Percentiles rank a stretch among this genome's conserved stretches.
phyloP scores from a whole-genome alignment of 2,797 vertebrate species.

The Pogonophryne albipinna region DNA sequence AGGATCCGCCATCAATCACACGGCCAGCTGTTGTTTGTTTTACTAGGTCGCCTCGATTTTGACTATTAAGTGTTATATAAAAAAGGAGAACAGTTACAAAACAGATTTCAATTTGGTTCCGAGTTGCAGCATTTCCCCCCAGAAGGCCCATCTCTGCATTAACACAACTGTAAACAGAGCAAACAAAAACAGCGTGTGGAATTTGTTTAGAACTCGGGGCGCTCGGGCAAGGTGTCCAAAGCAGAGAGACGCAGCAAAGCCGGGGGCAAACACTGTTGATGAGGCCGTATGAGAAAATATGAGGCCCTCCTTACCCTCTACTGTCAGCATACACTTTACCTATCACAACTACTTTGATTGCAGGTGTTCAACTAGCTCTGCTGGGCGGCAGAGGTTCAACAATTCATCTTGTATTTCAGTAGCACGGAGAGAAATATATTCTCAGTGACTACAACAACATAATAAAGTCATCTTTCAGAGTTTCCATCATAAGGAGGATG shows the following conservation, averaged over 20 bases:
- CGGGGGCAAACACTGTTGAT: conserved; percentile 45
- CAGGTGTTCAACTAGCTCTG: conserved; percentile 12
- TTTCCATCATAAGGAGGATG: conserved; percentile 3
- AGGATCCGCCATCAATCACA: conserved; percentile 58
- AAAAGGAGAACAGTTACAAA: conserved; percentile 29
- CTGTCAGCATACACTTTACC: conserved; percentile 13
- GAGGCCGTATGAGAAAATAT: conserved; percentile 27
- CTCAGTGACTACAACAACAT: conserved; percentile 1
- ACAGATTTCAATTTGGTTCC: conserved; percentile 24
- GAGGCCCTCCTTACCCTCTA: conserved; percentile 7
- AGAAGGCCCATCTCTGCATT: conserved; percentile 26
- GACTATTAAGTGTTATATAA: conserved; percentile 39
- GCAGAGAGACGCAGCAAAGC: conserved; percentile 45
- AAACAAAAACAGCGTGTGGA: conserved; percentile 29
- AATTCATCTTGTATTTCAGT: conserved; percentile 8
- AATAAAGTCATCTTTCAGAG: neutral
- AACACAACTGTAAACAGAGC: conserved; percentile 26
- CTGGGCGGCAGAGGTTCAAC: neutral
- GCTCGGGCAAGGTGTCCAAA: conserved; percentile 50
- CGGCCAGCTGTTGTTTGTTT: conserved; percentile 62
- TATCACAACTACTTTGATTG: conserved; percentile 20
- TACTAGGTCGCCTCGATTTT: conserved; percentile 39
- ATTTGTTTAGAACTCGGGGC: conserved; percentile 33
- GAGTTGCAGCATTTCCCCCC: conserved; percentile 16
- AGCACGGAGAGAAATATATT: neutral